Percentiles rank a stretch among this genome's conserved stretches.
Evolutionary conservation across 2,888 invertebrate species (phyloP).

Genomic region (Athripsodes cinereus): DNA sequence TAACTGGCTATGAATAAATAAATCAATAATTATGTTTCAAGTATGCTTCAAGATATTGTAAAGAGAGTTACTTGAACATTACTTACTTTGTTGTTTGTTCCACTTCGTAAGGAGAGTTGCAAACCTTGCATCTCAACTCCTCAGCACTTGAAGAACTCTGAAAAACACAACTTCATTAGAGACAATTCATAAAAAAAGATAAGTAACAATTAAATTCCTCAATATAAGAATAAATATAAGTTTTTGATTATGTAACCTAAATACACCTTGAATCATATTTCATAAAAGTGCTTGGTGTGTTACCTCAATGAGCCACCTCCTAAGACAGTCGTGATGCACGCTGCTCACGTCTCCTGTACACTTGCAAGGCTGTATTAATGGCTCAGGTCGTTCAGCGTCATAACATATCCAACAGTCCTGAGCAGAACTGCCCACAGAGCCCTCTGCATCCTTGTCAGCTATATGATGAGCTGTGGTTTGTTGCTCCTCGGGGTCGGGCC

Average conservation of each 20-base stretch:
- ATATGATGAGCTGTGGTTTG: conserved; percentile 38
- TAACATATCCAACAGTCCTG: conserved; percentile 93
- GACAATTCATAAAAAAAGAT: too few species aligned
- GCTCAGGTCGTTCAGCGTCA: conserved; percentile 72
- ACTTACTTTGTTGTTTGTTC: conserved; percentile 62
- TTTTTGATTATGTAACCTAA: too few species aligned
- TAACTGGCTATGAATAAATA: too few species aligned
- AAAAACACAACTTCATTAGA: too few species aligned
- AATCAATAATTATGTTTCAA: too few species aligned
- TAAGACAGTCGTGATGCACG: conserved; percentile 86
- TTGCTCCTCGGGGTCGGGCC: conserved; percentile 42
- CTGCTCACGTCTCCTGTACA: conserved; percentile 90
- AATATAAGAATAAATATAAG: too few species aligned
- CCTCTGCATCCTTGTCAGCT: conserved; percentile 32
- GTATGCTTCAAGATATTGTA: too few species aligned
- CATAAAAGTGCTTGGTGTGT: too few species aligned
- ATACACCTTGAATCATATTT: too few species aligned
- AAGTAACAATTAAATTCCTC: too few species aligned
- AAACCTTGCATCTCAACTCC: conserved; percentile 74
- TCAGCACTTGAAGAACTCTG: conserved; percentile 65
- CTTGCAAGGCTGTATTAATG: conserved; percentile 82
- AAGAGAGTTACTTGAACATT: too few species aligned
- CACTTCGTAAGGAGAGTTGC: conserved; percentile 75
- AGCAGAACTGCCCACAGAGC: conserved; percentile 22
- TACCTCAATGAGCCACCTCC: conserved; percentile 86